Base-by-base conservation (phyloP, 2,797 vertebrate genomes). In the Podarcis lilfordi region DNA sequence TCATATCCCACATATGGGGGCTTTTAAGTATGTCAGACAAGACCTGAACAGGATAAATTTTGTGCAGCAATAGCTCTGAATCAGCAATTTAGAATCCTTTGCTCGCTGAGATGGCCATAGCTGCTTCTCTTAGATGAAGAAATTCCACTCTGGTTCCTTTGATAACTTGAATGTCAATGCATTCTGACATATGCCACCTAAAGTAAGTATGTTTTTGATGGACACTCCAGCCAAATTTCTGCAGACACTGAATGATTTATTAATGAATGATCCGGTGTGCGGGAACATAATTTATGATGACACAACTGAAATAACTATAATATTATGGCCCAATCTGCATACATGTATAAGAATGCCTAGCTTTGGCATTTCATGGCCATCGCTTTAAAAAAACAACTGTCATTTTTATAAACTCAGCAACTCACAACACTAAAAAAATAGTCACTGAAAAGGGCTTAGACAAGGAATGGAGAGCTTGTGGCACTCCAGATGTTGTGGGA, bases 101-200 rank as follows among this genome's bases (percentile, higher is more conserved):
- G 19, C 71, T 35, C 2, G 2, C 8, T 32, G 29, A 15, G 13
- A n/a, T 23, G 3, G 6, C 17, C 0, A 0, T 3, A 88, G 2
- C 2, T 89, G 66, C 32, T 76, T 83, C 80, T 88, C 87, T 87
- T 88, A 3, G 21, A 13, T 74, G 69, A 45, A 1, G 79, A 9
- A 82, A 0, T 59, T 89, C 37, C 25, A 23, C 27, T 64, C 32
- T 59, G 21, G 50, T 66, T 77, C 35, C 59, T 66, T 29, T 27
- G 29, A 9, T 23, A 19, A 32, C 59, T 59, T 80, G 78, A 59
- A 80, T 32, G 17, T 50, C 78, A 59, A 59, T 59, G n/a, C 50
- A 32, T n/a, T 21, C 78, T 25, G 35, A 64, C 25, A 80, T 72
- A 45, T 81, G 68, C 59, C 79, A 81, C 61, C 37, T 55, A 66